Conservation (phyloP, 2,888 invertebrate genomes). For the Orchesellides sinensis region DNA sequence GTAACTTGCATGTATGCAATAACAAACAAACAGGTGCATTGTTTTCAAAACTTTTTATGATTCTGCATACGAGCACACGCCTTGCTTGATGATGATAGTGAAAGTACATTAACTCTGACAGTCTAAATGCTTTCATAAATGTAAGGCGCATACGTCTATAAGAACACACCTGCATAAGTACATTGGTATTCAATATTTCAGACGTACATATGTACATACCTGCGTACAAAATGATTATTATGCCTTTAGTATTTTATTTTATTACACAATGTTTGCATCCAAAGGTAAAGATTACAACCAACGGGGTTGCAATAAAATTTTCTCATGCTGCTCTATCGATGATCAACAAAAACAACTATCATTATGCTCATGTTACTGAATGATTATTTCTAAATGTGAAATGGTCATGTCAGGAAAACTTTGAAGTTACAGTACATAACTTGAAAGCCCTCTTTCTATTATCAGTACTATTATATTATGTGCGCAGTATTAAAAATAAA, state of each 20-base stretch:
- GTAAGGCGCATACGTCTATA: not conserved
- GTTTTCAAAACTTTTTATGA: not conserved
- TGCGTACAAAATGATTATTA: not conserved
- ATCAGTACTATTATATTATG: not conserved
- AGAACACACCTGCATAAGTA: not conserved
- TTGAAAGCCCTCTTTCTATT: not conserved
- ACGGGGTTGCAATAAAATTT: no score
- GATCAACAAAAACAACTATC: no score
- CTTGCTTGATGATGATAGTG: conserved; percentile 12
- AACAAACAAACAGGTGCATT: not conserved
- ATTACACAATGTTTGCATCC: conserved; percentile 16
- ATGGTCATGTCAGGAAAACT: conserved; percentile 5
- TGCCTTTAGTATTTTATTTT: conserved; percentile 1
- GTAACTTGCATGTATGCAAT: conserved; percentile 3
- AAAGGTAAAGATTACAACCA: not conserved
- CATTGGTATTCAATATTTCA: no score
- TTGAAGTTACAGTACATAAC: not conserved
- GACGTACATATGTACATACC: no score
- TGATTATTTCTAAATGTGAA: not conserved
- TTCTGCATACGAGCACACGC: not conserved
- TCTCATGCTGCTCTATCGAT: no score
- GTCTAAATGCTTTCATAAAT: not conserved
- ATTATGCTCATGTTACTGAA: not conserved
- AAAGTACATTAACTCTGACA: conserved; percentile 10
- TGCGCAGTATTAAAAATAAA: not conserved